Evolutionary conservation across 1,140 invertebrate species (phyloP).

Genomic region (Ruditapes philippinarum): DNA sequence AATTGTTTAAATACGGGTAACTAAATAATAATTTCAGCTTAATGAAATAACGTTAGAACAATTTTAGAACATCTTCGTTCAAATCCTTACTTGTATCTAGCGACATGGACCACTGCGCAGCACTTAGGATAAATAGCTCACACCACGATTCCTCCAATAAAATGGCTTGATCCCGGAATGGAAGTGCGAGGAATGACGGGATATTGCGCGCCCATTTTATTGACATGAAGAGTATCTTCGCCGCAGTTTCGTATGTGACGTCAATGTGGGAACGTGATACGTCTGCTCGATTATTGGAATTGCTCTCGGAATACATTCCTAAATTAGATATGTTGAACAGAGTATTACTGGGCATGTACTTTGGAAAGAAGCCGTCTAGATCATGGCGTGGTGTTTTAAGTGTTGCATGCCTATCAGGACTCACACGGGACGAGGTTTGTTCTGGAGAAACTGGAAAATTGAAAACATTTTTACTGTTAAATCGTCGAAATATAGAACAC

Average conservation of each 20-base stretch:
- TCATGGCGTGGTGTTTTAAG: neutral
- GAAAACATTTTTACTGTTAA: too few species aligned
- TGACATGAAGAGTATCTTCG: constrained; percentile 96
- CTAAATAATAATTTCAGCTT: too few species aligned
- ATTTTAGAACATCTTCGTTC: too few species aligned
- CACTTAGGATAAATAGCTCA: constrained; percentile 98
- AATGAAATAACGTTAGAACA: too few species aligned
- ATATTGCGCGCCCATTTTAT: constrained; percentile 99
- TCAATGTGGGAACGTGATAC: constrained; percentile 84
- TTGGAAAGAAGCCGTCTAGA: neutral
- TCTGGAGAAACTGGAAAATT: constrained; percentile 9
- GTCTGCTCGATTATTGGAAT: neutral
- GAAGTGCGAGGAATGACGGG: constrained; percentile 97
- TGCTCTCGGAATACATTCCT: neutral
- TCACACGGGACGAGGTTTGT: constrained; percentile 20
- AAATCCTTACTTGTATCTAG: constrained; percentile 93
- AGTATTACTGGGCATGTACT: constrained; percentile 35
- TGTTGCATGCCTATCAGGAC: constrained; percentile 33
- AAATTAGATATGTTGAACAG: constrained; percentile 19
- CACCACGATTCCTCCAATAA: constrained; percentile 98
- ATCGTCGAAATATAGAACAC: too few species aligned
- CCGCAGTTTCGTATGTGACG: constrained; percentile 92
- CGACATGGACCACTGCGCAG: constrained; percentile 97
- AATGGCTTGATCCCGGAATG: constrained; percentile 93
- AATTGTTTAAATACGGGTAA: too few species aligned